Conservation (phyloP, 2,797 vertebrate species). For the Amazona finschi region DNA sequence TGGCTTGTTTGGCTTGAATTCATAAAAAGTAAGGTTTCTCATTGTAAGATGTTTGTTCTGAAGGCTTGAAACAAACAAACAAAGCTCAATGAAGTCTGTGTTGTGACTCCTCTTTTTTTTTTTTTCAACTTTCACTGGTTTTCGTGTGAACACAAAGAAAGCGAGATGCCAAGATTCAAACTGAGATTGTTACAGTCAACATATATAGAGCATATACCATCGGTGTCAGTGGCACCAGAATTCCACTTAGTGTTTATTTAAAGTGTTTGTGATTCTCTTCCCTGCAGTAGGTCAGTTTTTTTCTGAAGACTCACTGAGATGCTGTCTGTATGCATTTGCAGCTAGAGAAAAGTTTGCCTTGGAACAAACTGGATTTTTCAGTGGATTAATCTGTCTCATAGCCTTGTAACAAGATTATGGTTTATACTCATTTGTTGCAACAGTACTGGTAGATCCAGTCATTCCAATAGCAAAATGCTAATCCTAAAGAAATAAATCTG, state of each 20-base stretch:
- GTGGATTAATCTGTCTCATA: slow-evolving; percentile 44
- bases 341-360: background rate
- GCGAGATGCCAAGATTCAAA: background rate
- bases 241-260: slow-evolving; percentile 1
- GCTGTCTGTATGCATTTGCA: background rate
- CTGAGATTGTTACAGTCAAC: background rate
- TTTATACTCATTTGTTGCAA: slow-evolving; percentile 54
- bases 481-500: slow-evolving; percentile 40
- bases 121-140: background rate
- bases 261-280: slow-evolving; percentile 22
- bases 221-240: background rate
- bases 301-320: background rate
- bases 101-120: background rate
- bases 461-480: slow-evolving; percentile 54
- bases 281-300: background rate
- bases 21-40: slow-evolving; percentile 68
- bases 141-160: background rate
- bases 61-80: slow-evolving; percentile 49
- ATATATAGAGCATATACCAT: background rate
- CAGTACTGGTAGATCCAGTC: slow-evolving; percentile 43
- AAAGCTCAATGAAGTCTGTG: slow-evolving; percentile 30
- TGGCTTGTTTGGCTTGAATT: slow-evolving; percentile 56
- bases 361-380: slow-evolving; percentile 51
- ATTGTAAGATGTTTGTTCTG: slow-evolving; percentile 47
- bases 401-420: slow-evolving; percentile 56